phyloP scores from a whole-genome alignment of 1,140 invertebrate genomes.

The Drosophila pectinifera region DNA sequence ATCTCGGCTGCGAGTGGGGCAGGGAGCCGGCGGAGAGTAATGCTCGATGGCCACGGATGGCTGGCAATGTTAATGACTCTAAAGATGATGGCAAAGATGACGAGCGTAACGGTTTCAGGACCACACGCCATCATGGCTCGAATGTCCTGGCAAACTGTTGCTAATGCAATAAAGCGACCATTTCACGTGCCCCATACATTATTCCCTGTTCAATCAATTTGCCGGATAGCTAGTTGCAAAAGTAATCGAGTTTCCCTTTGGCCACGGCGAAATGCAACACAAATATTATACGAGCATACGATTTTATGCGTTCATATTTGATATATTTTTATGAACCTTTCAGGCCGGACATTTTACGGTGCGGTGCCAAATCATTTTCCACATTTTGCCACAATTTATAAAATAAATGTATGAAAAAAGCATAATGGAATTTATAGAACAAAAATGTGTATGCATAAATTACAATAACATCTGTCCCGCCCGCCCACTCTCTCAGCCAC shows the following conservation, averaged over 20 bases:
- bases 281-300: slow-evolving; percentile 46
- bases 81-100: slow-evolving; percentile 79
- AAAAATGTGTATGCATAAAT: slow-evolving; percentile 71
- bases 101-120: slow-evolving; percentile 30
- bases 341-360: slow-evolving; percentile 47
- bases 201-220: slow-evolving; percentile 65
- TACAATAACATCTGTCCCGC: slow-evolving; percentile 72
- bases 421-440: slow-evolving; percentile 53
- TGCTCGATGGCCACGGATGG: slow-evolving; percentile 59
- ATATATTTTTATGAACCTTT: slow-evolving; percentile 67
- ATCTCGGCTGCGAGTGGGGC: slow-evolving; percentile 1
- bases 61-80: slow-evolving; percentile 72
- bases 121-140: neutral
- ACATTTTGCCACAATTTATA: slow-evolving; percentile 63
- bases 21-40: slow-evolving; percentile 27
- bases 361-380: slow-evolving; percentile 62
- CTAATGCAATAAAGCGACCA: slow-evolving; percentile 48
- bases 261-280: slow-evolving; percentile 39
- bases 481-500: slow-evolving; percentile 20
- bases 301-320: slow-evolving; percentile 18
- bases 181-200: slow-evolving; percentile 46
- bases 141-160: slow-evolving; percentile 39
- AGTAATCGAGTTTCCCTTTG: slow-evolving; percentile 52
- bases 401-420: slow-evolving; percentile 37
- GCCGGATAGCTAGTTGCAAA: slow-evolving; percentile 34